These are phyloP conservation scores for Coleophora flavipennella DNA, from an alignment of 2,888 invertebrate species.

Conservation along the genomic window DNA sequence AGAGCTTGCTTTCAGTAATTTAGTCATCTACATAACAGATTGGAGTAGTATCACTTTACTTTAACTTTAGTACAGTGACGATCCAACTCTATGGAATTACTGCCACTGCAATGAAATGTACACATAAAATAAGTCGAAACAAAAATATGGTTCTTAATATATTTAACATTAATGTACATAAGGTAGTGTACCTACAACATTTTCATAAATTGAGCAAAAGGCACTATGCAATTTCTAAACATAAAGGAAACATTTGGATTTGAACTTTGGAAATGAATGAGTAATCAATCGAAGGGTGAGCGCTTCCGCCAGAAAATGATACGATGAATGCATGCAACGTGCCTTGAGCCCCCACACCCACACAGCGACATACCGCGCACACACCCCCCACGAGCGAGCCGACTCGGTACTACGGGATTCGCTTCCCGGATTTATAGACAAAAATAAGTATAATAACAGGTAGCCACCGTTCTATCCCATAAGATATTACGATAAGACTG, in stretches of 20 bases:
- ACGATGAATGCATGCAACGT: conserved; percentile 41
- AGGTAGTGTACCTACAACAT: conserved; percentile 39
- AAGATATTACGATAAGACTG: too few relatives aligned
- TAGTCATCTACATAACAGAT: background rate
- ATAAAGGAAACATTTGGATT: conserved; percentile 46
- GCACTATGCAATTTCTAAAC: conserved; percentile 61
- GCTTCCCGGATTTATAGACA: too few relatives aligned
- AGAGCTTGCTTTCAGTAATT: conserved; percentile 1
- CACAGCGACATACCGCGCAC: conserved; percentile 22
- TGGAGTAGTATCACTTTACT: too few relatives aligned
- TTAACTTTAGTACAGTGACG: conserved; percentile 20
- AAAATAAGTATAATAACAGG: too few relatives aligned
- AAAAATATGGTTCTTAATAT: conserved; percentile 29
- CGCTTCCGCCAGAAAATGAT: conserved; percentile 25
- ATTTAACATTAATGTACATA: conserved; percentile 33
- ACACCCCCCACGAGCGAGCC: background rate
- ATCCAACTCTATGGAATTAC: conserved; percentile 19
- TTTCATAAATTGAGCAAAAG: conserved; percentile 62
- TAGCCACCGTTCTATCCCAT: too few relatives aligned
- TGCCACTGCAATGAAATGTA: conserved; percentile 25
- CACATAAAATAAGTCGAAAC: conserved; percentile 25
- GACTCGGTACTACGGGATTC: too few relatives aligned
- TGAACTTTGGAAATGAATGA: conserved; percentile 39
- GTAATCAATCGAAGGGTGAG: conserved; percentile 26
- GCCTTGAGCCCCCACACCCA: conserved; percentile 47